phyloP scores from a whole-genome alignment of 2,113 vertebrate genomes.

The Pampusana beccarii region DNA sequence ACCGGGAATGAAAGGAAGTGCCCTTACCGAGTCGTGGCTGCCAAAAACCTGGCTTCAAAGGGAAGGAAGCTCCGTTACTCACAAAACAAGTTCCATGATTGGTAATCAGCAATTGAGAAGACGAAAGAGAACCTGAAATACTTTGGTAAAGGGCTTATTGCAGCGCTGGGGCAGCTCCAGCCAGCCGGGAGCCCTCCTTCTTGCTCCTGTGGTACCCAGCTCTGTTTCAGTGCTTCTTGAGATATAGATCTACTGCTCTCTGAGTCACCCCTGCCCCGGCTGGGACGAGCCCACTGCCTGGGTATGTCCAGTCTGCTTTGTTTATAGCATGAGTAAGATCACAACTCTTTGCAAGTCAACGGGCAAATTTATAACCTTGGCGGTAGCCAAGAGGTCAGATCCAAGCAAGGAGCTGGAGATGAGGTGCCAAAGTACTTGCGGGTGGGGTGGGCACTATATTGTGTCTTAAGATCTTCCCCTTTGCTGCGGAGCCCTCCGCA shows the following conservation, averaged over 20 bases:
- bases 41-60: not conserved
- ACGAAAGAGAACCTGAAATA: not conserved
- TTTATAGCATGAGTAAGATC: not conserved
- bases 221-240: not conserved
- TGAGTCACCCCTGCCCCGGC: not conserved
- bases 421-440: not conserved
- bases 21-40: not conserved
- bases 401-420: not conserved
- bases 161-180: not conserved
- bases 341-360: accelerated
- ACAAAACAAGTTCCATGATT: not conserved
- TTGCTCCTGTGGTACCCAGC: not conserved
- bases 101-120: not conserved
- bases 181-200: not conserved
- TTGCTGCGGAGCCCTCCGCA: accelerated
- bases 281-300: not conserved
- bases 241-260: not conserved
- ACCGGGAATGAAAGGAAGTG: not conserved
- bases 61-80: not conserved
- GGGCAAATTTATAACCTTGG: not conserved
- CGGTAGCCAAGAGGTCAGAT: not conserved
- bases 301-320: constrained; percentile 7
- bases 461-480: not conserved
- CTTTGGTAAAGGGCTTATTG: not conserved
- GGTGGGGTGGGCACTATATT: not conserved